Evolutionary conservation across 2,797 vertebrate species (phyloP), one percentile per base, ranked within the genome.

Genomic region (Pangasius krempfi): DNA sequence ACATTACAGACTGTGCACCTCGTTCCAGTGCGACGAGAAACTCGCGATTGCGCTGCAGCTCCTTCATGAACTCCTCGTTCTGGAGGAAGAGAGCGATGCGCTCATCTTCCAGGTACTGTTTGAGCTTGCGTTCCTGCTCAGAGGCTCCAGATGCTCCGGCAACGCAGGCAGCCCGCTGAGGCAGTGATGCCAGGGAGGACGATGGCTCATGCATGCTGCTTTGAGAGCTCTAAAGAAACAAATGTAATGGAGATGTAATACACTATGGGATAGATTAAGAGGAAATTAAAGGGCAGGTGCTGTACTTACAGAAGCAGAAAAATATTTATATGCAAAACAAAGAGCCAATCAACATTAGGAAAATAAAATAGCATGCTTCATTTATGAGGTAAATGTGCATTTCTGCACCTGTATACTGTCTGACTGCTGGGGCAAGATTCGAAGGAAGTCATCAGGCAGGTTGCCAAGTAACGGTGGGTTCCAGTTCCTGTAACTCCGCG

Each of bases 31-130:
- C 98, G 0, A 98, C 95, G 44, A 99, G 97, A 93, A 99, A 99
- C 90, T 99, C 98, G 0, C 97, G 94, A 93, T 99, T 99, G 73
- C 98, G 96, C 93, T 99, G 98, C 84, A 99, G 95, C 92, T 99
- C 98, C 92, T 95, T 98, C 98, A 99, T 98, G 92, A 99, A 99
- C 94, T 99, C 98, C 79, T 99, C 98, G 0, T 99, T 99, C 93
- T 99, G 98, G 90, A 99, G 95, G 92, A 99, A 99, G 44, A 99
- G 97, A 0, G 98, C 98, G 0, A 99, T 98, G 68, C 98, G 96
- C 93, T 99, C 98, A 0, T 99, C 98, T 80, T 99, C 97, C 92
- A 99, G 94, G 93, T 99, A 99, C 95, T 99, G 98, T 94, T 98
- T 99, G 92, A 98, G 96, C 20, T 97, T 97, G 79, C 96, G 95